Conservation (phyloP, 2,888 invertebrate genomes). For the Xestia rhomboidea region DNA sequence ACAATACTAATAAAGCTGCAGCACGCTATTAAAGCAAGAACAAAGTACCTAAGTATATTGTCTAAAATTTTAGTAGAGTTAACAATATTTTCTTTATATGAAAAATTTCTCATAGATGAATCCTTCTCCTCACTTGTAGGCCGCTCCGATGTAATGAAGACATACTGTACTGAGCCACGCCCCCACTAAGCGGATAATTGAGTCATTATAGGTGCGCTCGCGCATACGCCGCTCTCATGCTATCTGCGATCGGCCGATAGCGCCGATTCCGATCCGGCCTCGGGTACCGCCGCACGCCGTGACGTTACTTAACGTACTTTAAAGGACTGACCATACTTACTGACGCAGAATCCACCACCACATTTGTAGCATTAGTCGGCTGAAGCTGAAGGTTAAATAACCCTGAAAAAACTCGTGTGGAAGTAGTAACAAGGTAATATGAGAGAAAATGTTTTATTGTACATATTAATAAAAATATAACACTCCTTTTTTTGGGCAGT, state of each 20-base stretch:
- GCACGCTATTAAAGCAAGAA: background rate
- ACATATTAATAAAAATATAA: too few species aligned
- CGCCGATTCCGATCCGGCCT: slow-evolving; percentile 77
- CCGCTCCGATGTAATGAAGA: slow-evolving; percentile 85
- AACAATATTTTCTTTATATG: background rate
- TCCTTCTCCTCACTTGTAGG: slow-evolving; percentile 68
- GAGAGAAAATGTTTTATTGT: background rate
- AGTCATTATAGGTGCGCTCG: slow-evolving; percentile 89
- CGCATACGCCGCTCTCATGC: slow-evolving; percentile 77
- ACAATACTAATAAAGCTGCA: too few species aligned
- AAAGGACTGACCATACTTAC: slow-evolving; percentile 2
- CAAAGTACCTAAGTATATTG: background rate
- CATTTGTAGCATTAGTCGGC: background rate
- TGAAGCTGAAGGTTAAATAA: background rate
- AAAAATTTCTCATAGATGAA: slow-evolving; percentile 27
- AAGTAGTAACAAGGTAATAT: background rate
- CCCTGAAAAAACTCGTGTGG: background rate
- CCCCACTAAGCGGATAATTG: slow-evolving; percentile 90
- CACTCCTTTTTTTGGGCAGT: too few species aligned
- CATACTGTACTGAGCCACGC: slow-evolving; percentile 85
- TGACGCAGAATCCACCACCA: background rate
- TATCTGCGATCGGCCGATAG: slow-evolving; percentile 82
- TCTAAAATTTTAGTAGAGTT: background rate
- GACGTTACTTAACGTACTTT: slow-evolving; percentile 43
- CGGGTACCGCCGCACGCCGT: slow-evolving; percentile 70